These are phyloP conservation scores for Columbina picui DNA, from an alignment of 2,113 vertebrate species.

Conservation along the genomic window DNA sequence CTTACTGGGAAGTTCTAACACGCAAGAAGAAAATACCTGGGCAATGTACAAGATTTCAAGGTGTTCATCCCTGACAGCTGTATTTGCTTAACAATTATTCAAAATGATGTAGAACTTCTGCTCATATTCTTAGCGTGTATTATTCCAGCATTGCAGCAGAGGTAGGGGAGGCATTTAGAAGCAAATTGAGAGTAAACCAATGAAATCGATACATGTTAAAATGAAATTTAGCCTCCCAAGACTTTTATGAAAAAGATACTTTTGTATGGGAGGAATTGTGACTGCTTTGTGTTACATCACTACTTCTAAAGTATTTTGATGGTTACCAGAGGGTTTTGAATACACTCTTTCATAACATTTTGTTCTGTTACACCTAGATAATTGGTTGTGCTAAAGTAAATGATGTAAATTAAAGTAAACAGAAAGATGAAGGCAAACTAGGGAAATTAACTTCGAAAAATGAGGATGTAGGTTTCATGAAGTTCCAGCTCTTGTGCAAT, in stretches of 20 bases:
- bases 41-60: not conserved
- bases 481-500: not conserved
- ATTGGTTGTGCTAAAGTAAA: conserved; percentile 24
- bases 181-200: not conserved
- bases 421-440: conserved; percentile 3
- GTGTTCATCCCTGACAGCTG: not conserved
- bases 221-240: not conserved
- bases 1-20: not conserved
- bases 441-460: conserved; percentile 23
- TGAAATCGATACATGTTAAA: not conserved
- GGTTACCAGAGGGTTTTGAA: conserved; percentile 18
- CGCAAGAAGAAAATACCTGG: not conserved
- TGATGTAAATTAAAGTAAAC: conserved; percentile 12
- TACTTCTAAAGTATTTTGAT: conserved; percentile 10
- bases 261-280: not conserved
- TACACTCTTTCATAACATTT: not conserved
- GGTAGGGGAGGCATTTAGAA: not conserved
- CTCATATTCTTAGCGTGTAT: not conserved
- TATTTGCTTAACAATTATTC: conserved; percentile 21
- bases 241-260: not conserved
- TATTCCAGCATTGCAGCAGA: not conserved
- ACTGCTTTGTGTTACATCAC: not conserved
- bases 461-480: not conserved
- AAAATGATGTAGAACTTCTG: not conserved
- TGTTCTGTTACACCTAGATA: conserved; percentile 10